Evolutionary conservation across 2,113 vertebrate species (phyloP).

Genomic region (Ondatra zibethicus): DNA sequence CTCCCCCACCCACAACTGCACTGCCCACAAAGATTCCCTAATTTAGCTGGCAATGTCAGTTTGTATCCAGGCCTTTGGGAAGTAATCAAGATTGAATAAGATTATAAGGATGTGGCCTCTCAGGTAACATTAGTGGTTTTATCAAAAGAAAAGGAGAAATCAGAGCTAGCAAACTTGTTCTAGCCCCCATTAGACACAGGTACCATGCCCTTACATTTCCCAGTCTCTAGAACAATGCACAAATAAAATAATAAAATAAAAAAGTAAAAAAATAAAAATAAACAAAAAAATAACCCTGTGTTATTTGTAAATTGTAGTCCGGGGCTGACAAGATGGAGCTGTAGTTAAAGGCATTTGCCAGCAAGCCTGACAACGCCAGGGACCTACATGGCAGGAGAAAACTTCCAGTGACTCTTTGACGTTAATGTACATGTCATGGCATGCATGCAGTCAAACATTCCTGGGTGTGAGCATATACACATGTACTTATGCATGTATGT

Average conservation of each 20-base stretch:
- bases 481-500: background rate
- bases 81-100: background rate
- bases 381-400: background rate
- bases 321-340: background rate
- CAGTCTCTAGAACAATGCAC: background rate
- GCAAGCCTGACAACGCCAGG: background rate
- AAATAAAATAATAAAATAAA: background rate
- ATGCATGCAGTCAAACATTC: background rate
- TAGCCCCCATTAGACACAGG: background rate
- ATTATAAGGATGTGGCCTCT: background rate
- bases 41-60: background rate
- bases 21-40: background rate
- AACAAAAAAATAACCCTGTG: background rate
- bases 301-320: background rate
- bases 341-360: background rate
- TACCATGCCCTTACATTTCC: background rate
- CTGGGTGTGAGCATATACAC: background rate
- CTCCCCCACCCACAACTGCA: rapidly evolving
- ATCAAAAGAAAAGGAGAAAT: background rate
- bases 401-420: background rate
- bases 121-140: background rate
- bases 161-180: background rate
- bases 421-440: background rate
- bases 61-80: background rate
- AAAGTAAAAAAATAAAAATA: too few species aligned